Evolutionary conservation across 35 echinoderm and acorn worm species (phyloP).

Genomic region (Ophiothrix spiculata): DNA sequence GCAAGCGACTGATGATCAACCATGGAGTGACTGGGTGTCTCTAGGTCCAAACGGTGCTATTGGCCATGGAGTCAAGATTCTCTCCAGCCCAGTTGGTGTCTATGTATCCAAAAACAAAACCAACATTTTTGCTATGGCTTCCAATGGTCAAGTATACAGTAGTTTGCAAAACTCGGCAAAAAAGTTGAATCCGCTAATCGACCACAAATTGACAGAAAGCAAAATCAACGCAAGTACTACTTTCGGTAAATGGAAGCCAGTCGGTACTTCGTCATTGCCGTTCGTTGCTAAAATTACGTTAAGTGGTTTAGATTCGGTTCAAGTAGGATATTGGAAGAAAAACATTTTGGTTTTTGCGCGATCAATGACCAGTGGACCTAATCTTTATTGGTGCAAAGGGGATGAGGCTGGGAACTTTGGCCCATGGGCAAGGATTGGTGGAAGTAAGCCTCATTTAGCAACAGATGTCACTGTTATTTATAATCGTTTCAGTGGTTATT

Average conservation of each 20-base stretch:
- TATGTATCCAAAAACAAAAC: constrained; percentile 39
- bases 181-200: too few species aligned
- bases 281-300: background rate
- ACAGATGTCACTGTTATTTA: constrained; percentile 46
- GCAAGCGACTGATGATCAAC: background rate
- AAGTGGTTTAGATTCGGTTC: constrained; percentile 31
- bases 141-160: constrained; percentile 57
- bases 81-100: constrained; percentile 53
- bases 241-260: constrained; percentile 42
- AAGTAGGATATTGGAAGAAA: constrained; percentile 11
- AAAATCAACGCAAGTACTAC: background rate
- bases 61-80: background rate
- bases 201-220: background rate
- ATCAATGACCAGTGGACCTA: constrained; percentile 34
- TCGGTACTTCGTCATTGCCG: constrained; percentile 8
- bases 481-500: constrained; percentile 48
- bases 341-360: constrained; percentile 59
- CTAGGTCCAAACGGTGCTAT: background rate
- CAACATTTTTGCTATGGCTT: constrained; percentile 50
- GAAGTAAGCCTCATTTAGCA: constrained; percentile 12
- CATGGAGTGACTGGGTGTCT: background rate
- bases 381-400: constrained; percentile 58
- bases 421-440: constrained; percentile 39
- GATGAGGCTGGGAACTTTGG: constrained; percentile 15
- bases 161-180: constrained; percentile 19